Base-by-base conservation (phyloP, 1,140 invertebrate species). In the Bombyx mandarina region DNA sequence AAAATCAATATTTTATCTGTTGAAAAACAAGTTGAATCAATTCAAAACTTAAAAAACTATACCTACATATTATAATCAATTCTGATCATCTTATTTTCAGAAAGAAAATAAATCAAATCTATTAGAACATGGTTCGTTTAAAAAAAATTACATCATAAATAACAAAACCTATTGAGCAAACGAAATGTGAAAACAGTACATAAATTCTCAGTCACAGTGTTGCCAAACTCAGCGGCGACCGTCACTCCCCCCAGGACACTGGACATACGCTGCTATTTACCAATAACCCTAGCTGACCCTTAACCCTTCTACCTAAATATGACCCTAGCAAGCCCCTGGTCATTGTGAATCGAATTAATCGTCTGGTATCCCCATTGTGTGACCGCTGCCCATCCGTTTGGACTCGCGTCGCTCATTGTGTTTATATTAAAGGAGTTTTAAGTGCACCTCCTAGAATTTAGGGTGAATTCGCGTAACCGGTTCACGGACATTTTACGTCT, bases 231-330 rank as follows among this genome's bases (percentile, higher is more conserved):
- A 55, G 60, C 61, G 43, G 61, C 74, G 65, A 63, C 66, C 62
- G 73, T 79, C 79, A 82, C 80, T 78, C 82, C 82, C 77, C 63
- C 60, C 56, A 35, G 26, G 4, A 59, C 65, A 78, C 79, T 67
- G 66, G 70, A 54, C 73, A 72, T 70, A 72, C 74, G 67, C 60
- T 68, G 66, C 78, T 83, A 86, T 86, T 86, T 86, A 86, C 79
- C 72, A 67, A 63, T 76, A 75, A 80, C 77, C 75, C 77, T 64
- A 54, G 63, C 73, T 77, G 80, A 86, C 80, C 82, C 82, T 68
- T 83, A 62, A 83, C 79, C 82, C 75, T 53, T 77, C 71, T 85
- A 80, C 82, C 82, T 86, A 86, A 86, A 86, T 82, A 82, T 86
- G 80, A 86, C 82, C 68, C 62, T 60, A 64, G 61, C 74, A 1